These are phyloP conservation scores for Ptychobarbus kaznakovi DNA, from an alignment of 2,797 vertebrate genomes.

Conservation along the genomic window DNA sequence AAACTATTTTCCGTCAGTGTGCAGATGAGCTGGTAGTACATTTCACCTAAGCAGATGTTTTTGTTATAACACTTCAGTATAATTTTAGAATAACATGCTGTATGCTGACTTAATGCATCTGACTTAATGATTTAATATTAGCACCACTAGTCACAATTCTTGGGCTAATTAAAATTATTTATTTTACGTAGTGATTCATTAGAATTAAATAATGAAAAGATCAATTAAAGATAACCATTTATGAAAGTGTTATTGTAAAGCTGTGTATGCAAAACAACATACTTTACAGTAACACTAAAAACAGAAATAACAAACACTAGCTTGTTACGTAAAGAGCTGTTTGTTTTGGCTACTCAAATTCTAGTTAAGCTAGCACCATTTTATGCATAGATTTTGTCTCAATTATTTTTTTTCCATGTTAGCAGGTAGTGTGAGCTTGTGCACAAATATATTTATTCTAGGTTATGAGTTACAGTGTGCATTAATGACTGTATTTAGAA, in stretches of 20 bases:
- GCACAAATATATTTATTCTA: neutral
- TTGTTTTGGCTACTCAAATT: neutral
- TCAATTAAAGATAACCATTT: neutral
- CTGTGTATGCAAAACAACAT: neutral
- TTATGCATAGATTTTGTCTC: neutral
- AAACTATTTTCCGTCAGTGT: neutral
- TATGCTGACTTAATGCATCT: neutral
- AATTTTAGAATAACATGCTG: neutral
- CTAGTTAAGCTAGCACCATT: neutral
- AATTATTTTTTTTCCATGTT: neutral
- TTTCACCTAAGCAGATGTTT: conserved; percentile 8
- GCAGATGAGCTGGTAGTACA: neutral
- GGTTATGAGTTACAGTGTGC: neutral
- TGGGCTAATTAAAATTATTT: neutral
- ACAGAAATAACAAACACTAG: neutral
- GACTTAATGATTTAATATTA: neutral
- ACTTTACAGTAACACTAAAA: neutral
- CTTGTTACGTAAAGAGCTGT: neutral
- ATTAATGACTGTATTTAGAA: neutral
- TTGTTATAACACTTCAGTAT: neutral
- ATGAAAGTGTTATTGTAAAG: neutral
- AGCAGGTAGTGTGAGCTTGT: neutral
- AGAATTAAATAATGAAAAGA: neutral
- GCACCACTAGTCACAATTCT: neutral
- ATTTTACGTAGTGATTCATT: neutral